Evolutionary conservation across 2,888 invertebrate genomes (phyloP).

Genomic region (Spodoptera exigua): DNA sequence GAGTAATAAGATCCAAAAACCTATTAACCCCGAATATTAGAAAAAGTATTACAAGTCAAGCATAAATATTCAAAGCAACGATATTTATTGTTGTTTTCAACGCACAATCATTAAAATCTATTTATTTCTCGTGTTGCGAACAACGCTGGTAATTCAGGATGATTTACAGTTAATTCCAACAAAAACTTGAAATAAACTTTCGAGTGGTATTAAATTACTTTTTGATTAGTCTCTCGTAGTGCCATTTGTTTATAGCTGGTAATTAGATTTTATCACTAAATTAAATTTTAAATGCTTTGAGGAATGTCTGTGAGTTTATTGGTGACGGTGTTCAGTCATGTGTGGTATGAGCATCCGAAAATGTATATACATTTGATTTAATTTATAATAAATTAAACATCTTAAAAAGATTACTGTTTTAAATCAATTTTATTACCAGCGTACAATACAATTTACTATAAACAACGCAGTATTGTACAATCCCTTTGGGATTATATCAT

Average conservation of each 20-base stretch:
- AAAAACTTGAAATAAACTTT: conserved; percentile 60
- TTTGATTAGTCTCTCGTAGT: conserved; percentile 66
- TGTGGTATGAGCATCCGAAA: too few species aligned
- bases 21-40: conserved; percentile 22
- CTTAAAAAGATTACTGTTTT: too few species aligned
- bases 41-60: conserved; percentile 21
- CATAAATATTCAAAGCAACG: conserved; percentile 35
- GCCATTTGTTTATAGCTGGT: conserved; percentile 51
- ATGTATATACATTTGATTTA: too few species aligned
- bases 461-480: not conserved
- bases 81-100: conserved; percentile 44
- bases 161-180: conserved; percentile 49
- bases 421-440: too few species aligned
- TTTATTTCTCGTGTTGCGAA: conserved; percentile 42
- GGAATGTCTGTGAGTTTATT: conserved; percentile 6
- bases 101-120: conserved; percentile 48
- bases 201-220: conserved; percentile 70
- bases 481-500: conserved; percentile 6
- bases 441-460: too few species aligned
- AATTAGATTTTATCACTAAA: conserved; percentile 57
- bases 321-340: too few species aligned
- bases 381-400: too few species aligned
- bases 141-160: conserved; percentile 42
- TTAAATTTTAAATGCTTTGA: conserved; percentile 34
- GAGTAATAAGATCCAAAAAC: conserved; percentile 10